phyloP scores from a whole-genome alignment of 2,888 invertebrate genomes.

The Pheosia tremula region DNA sequence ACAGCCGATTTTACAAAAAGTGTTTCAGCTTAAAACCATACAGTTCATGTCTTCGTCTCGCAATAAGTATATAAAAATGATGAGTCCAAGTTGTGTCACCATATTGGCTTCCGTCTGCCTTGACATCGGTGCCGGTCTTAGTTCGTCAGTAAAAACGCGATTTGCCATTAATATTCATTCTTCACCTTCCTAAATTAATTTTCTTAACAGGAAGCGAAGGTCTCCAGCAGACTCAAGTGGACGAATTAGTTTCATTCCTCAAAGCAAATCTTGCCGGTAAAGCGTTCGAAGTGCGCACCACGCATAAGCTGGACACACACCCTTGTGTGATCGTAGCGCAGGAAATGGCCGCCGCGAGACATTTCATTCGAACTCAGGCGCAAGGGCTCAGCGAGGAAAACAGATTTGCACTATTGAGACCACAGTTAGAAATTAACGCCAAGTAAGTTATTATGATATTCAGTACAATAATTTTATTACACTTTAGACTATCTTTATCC shows the following conservation, averaged over 20 bases:
- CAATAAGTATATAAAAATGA: no score
- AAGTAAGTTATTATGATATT: slow-evolving; percentile 82
- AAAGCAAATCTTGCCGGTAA: slow-evolving; percentile 90
- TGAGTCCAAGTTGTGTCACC: no score
- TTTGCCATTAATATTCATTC: no score
- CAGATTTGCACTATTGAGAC: slow-evolving; percentile 93
- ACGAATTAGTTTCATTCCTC: slow-evolving; percentile 91
- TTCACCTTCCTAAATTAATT: no score
- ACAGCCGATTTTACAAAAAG: no score
- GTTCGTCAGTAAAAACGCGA: no score
- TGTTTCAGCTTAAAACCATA: no score
- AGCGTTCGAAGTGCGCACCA: slow-evolving; percentile 93
- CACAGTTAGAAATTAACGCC: slow-evolving; percentile 97
- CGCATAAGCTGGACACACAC: slow-evolving; percentile 93
- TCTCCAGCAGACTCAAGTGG: slow-evolving; percentile 89
- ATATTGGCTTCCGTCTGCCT: no score
- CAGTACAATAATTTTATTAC: no score
- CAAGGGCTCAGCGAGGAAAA: slow-evolving; percentile 92
- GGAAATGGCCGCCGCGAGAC: slow-evolving; percentile 98
- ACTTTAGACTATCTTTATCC: no score
- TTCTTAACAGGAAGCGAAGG: slow-evolving; percentile 82
- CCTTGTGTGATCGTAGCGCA: slow-evolving; percentile 98
- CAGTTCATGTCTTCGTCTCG: no score
- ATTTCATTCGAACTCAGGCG: slow-evolving; percentile 96
- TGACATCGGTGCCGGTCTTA: no score